These are phyloP conservation scores for Dasypogon diadema DNA, from an alignment of 2,888 invertebrate species.

Conservation along the genomic window DNA sequence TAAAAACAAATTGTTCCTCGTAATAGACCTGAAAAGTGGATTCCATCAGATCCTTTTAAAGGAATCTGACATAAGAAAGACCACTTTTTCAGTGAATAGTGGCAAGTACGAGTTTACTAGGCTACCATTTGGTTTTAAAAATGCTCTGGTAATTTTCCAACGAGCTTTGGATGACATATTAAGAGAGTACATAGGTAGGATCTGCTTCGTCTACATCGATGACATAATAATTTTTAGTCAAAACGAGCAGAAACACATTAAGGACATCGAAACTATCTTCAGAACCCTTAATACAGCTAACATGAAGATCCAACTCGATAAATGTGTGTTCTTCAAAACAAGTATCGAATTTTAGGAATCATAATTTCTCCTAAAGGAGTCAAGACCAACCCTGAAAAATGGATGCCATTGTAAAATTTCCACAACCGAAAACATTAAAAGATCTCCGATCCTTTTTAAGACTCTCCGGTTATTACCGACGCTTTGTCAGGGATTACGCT, in stretches of 20 bases:
- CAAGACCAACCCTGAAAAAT: no score
- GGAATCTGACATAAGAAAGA: conserved; percentile 40
- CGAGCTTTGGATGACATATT: conserved; percentile 51
- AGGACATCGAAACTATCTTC: no score
- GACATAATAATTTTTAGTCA: conserved; percentile 53
- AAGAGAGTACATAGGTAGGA: conserved; percentile 46
- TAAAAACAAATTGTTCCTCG: conserved; percentile 18
- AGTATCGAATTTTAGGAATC: no score
- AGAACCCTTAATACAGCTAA: no score
- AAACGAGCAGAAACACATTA: conserved; percentile 43
- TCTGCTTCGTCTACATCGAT: conserved; percentile 52
- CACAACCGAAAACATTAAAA: no score
- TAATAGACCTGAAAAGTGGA: conserved; percentile 52
- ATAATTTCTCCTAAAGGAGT: no score
- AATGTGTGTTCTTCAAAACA: no score
- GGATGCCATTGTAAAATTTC: no score
- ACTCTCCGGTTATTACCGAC: no score
- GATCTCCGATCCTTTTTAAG: no score
- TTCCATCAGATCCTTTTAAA: conserved; percentile 45
- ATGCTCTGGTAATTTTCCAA: conserved; percentile 53
- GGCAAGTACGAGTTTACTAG: conserved; percentile 36
- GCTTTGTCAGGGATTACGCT: no score
- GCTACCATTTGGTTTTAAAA: conserved; percentile 53
- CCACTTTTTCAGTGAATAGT: conserved; percentile 40
- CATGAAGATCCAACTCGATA: no score